phyloP scores from a whole-genome alignment of 2,113 vertebrate species.

The Kryptolebias marmoratus region DNA sequence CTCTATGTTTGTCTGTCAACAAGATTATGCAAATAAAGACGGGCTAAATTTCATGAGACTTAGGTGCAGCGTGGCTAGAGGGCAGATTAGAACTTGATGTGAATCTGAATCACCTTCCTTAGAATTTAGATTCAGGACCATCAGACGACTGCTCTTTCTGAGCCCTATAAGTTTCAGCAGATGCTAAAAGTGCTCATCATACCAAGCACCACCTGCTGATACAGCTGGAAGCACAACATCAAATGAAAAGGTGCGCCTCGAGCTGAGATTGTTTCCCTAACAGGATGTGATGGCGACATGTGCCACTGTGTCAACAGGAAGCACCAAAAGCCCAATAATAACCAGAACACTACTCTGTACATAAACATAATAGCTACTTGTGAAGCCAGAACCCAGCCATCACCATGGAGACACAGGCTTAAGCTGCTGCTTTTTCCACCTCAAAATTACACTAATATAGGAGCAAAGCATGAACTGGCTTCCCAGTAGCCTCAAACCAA shows the following conservation, averaged over 20 bases:
- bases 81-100: not conserved
- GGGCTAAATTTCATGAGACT: not conserved
- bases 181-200: constrained; percentile 22
- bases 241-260: not conserved
- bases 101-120: not conserved
- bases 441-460: not conserved
- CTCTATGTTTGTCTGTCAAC: constrained; percentile 1
- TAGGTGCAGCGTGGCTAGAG: not conserved
- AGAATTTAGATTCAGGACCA: not conserved
- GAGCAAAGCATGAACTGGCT: not conserved
- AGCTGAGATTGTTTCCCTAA: constrained; percentile 2
- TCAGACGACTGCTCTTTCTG: not conserved
- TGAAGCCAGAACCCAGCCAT: not conserved
- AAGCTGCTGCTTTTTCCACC: not conserved
- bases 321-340: not conserved
- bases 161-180: not conserved
- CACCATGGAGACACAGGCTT: not conserved
- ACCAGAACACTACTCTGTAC: not conserved
- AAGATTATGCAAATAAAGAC: constrained; percentile 4
- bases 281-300: not conserved
- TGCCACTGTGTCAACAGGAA: not conserved
- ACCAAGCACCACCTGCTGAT: constrained; percentile 14
- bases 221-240: not conserved
- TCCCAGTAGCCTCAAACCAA: not conserved
- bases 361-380: not conserved